Evolutionary conservation across 2,888 invertebrate species (phyloP).

Genomic region (Lissonota sp.): DNA sequence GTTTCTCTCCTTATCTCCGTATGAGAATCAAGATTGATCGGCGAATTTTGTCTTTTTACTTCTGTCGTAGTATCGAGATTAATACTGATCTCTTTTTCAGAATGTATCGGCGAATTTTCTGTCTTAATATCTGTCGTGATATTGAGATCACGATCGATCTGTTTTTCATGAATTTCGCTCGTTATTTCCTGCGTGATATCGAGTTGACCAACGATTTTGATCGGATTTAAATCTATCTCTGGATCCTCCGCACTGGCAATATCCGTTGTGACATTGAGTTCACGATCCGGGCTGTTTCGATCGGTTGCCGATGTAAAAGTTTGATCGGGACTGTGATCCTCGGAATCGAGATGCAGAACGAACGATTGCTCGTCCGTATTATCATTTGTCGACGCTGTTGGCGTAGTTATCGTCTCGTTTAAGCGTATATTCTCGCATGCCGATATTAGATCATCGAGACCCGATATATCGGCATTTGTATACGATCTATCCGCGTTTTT

Average conservation of each 20-base stretch:
- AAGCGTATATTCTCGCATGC: conserved; percentile 76
- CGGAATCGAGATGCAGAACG: conserved; percentile 45
- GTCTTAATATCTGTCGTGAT: neutral
- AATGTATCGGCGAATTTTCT: neutral
- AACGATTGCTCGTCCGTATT: conserved; percentile 36
- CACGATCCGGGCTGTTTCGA: conserved; percentile 32
- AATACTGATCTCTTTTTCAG: neutral
- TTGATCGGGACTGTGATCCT: conserved; percentile 75
- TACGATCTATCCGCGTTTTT: conserved; percentile 70
- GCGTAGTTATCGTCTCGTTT: conserved; percentile 50
- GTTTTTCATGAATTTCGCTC: neutral
- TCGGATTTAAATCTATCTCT: neutral
- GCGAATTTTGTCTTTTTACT: neutral
- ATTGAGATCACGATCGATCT: conserved; percentile 2
- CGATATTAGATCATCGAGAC: conserved; percentile 77
- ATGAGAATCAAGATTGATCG: neutral
- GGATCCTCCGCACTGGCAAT: neutral
- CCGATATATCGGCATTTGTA: conserved; percentile 72
- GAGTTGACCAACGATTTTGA: neutral
- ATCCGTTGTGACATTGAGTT: neutral
- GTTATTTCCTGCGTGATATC: neutral
- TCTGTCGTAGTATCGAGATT: neutral
- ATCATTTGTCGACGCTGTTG: neutral
- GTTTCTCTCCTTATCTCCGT: neutral
- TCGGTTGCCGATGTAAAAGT: conserved; percentile 76